Evolutionary conservation across 37 sponge, comb jelly and placozoan species (phyloP).

Genomic region (Theonella swinhoei): DNA sequence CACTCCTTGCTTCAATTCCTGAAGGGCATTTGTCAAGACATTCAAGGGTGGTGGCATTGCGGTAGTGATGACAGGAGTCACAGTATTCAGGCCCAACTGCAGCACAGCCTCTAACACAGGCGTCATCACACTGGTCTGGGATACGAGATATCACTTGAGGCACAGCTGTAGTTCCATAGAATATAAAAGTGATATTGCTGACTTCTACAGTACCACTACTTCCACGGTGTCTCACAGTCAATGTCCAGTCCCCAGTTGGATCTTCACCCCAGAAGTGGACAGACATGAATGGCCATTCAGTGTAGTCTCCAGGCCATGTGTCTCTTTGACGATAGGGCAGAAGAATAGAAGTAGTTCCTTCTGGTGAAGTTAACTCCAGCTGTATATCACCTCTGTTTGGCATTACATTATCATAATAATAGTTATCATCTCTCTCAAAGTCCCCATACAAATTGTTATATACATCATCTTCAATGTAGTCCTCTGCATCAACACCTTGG

Average conservation of each 20-base stretch:
- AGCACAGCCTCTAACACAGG: slow-evolving; percentile 49
- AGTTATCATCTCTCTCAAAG: too few relatives aligned
- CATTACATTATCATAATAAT: neutral
- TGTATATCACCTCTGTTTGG: slow-evolving; percentile 66
- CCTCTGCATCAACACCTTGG: neutral
- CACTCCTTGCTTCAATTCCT: slow-evolving; percentile 1
- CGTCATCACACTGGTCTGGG: slow-evolving; percentile 30
- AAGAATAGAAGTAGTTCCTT: slow-evolving; percentile 68
- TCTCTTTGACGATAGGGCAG: slow-evolving; percentile 60
- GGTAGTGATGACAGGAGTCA: slow-evolving; percentile 9
- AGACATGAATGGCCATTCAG: slow-evolving; percentile 77
- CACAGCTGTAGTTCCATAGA: slow-evolving; percentile 36
- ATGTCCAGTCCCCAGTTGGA: slow-evolving; percentile 68
- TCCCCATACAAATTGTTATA: neutral
- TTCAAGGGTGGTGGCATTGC: neutral
- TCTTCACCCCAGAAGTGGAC: slow-evolving; percentile 79
- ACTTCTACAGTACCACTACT: slow-evolving; percentile 15
- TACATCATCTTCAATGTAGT: neutral
- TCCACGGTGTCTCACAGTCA: slow-evolving; percentile 1
- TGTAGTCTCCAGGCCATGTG: slow-evolving; percentile 24
- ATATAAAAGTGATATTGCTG: slow-evolving; percentile 1
- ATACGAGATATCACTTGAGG: slow-evolving; percentile 35
- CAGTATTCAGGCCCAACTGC: slow-evolving; percentile 1
- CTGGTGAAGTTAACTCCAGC: slow-evolving; percentile 74
- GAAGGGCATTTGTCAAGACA: slow-evolving; percentile 7